Percentiles rank a stretch among this genome's conserved stretches.
These are phyloP conservation scores for Dicrurus megarhynchus DNA, from an alignment of 2,113 vertebrate genomes.

Conservation along the genomic window DNA sequence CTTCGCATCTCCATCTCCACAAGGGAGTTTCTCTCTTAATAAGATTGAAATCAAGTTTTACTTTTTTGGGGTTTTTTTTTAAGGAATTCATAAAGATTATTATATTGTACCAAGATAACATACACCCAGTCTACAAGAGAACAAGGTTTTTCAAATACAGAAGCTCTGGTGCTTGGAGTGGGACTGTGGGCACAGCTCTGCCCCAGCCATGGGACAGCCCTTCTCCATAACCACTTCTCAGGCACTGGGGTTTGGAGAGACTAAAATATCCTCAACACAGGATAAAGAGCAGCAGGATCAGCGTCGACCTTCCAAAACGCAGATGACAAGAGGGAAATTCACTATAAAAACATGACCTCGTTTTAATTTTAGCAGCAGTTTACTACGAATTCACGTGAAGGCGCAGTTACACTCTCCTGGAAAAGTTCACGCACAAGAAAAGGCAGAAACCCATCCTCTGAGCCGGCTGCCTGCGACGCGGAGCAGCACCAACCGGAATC, in stretches of 20 bases:
- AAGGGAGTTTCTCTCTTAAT: conserved; percentile 38
- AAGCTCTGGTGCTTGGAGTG: not conserved
- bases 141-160: not conserved
- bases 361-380: not conserved
- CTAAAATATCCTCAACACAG: not conserved
- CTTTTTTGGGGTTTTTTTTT: not conserved
- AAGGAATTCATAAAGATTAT: not conserved
- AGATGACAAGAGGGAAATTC: not conserved
- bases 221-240: not conserved
- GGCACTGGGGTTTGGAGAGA: not conserved
- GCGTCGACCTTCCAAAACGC: accelerated
- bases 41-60: conserved; percentile 47
- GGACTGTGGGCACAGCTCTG: not conserved
- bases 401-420: not conserved
- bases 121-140: not conserved
- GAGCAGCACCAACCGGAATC: not conserved
- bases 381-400: not conserved
- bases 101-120: not conserved
- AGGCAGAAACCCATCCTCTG: not conserved
- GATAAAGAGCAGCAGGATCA: not conserved
- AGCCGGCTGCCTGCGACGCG: not conserved
- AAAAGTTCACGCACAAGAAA: not conserved
- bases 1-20: conserved; percentile 14
- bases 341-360: not conserved
- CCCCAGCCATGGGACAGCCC: not conserved